Conservation (phyloP, 2,797 vertebrate genomes). For the Pygocentrus nattereri region DNA sequence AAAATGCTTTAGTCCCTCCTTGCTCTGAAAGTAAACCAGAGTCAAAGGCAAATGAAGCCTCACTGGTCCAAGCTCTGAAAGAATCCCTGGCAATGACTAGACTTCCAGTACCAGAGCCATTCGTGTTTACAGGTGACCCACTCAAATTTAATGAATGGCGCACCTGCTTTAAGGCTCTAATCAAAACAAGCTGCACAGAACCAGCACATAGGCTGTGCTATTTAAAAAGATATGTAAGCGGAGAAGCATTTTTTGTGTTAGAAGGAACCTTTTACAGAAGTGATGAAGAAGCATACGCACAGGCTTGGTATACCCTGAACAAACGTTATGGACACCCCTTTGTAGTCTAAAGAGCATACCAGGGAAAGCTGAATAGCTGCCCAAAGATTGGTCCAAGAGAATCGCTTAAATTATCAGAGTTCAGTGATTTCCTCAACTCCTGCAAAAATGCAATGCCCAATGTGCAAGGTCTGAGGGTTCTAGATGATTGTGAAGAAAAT, state of each 20-base stretch:
- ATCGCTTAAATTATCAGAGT: slow-evolving; percentile 46
- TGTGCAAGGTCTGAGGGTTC: slow-evolving; percentile 29
- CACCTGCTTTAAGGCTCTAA: slow-evolving; percentile 50
- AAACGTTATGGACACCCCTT: slow-evolving; percentile 48
- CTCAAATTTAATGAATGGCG: slow-evolving; percentile 47
- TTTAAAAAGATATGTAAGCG: slow-evolving; percentile 44
- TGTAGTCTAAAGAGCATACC: slow-evolving; percentile 46
- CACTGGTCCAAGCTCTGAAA: slow-evolving; percentile 32
- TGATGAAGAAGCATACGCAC: slow-evolving; percentile 44
- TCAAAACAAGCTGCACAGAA: slow-evolving; percentile 44
- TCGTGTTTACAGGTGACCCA: slow-evolving; percentile 39
- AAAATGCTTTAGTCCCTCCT: background rate
- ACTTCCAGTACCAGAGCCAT: slow-evolving; percentile 45
- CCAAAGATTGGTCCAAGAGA: slow-evolving; percentile 45
- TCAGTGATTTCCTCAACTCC: slow-evolving; percentile 45
- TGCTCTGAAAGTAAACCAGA: slow-evolving; percentile 33
- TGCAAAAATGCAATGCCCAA: slow-evolving; percentile 50
- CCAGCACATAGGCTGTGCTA: slow-evolving; percentile 43
- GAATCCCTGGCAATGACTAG: slow-evolving; percentile 34
- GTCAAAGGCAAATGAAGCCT: background rate
- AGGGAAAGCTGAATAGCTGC: slow-evolving; percentile 38
- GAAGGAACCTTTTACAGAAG: slow-evolving; percentile 51
- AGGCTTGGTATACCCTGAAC: slow-evolving; percentile 48
- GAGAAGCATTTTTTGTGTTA: slow-evolving; percentile 42
- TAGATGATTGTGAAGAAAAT: slow-evolving; percentile 50